A percentile compares a stretch with the other conserved stretches of the same genome.
Conservation (phyloP, 2,888 invertebrate species). For the Dorcus parallelipipedus region DNA sequence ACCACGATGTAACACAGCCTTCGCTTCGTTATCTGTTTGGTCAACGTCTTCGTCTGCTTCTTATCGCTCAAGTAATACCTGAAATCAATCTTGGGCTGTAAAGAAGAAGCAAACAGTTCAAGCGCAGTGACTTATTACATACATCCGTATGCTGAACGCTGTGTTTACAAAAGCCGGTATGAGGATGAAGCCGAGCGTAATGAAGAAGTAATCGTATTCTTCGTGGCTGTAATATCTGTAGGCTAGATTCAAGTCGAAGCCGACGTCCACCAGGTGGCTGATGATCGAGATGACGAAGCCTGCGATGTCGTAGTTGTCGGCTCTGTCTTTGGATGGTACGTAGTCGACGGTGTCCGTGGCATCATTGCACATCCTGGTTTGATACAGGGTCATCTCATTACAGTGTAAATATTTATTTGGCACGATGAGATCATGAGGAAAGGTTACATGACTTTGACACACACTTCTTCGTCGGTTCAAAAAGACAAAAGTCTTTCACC, state of each 20-base stretch:
- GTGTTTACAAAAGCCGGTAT: constrained; percentile 74
- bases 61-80: constrained; percentile 53
- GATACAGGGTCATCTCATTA: constrained; percentile 27
- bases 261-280: constrained; percentile 67
- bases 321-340: constrained; percentile 57
- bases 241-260: constrained; percentile 67
- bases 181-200: constrained; percentile 68
- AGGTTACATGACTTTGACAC: background rate
- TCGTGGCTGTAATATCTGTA: constrained; percentile 58
- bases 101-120: background rate
- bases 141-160: constrained; percentile 71
- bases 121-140: constrained; percentile 51
- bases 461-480: too few species aligned
- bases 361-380: constrained; percentile 43
- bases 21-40: constrained; percentile 58
- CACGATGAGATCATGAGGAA: background rate
- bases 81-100: background rate
- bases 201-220: constrained; percentile 60
- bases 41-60: constrained; percentile 51
- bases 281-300: constrained; percentile 64
- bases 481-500: too few species aligned
- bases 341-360: constrained; percentile 50
- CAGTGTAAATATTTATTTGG: background rate
- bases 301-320: constrained; percentile 61
- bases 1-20: constrained; percentile 60